A percentile compares a stretch with the other conserved stretches of the same genome.
These are phyloP conservation scores for Nasonia giraulti DNA, from an alignment of 1,140 invertebrate species.

Conservation along the genomic window DNA sequence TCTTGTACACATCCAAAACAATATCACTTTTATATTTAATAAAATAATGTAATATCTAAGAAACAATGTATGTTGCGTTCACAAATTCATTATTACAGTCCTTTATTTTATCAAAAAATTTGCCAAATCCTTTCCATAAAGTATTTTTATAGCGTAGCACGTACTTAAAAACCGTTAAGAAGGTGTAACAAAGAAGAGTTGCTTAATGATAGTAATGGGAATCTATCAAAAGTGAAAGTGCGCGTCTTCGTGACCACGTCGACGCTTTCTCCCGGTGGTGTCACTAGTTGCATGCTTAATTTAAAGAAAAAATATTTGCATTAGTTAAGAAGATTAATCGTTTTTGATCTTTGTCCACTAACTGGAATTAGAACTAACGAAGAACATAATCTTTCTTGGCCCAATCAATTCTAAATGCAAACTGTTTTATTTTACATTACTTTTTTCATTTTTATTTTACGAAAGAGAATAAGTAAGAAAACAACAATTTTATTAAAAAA, in stretches of 20 bases:
- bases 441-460: too few relatives aligned
- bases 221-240: conserved; percentile 63
- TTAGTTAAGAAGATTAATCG: conserved; percentile 40
- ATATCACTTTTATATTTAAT: conserved; percentile 30
- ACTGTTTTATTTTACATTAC: too few relatives aligned
- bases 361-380: background rate
- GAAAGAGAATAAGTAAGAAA: background rate
- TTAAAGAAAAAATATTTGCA: conserved; percentile 36
- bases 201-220: conserved; percentile 54
- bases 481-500: conserved; percentile 54
- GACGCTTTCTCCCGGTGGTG: conserved; percentile 59
- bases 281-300: conserved; percentile 54
- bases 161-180: background rate
- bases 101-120: background rate
- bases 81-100: background rate
- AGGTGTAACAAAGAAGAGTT: conserved; percentile 51
- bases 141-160: background rate
- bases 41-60: conserved; percentile 21
- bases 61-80: background rate
- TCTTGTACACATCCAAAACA: conserved; percentile 9
- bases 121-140: background rate
- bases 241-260: conserved; percentile 54
- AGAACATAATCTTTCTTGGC: background rate
- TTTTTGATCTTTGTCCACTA: background rate
- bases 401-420: too few relatives aligned